A percentile compares a stretch with the other conserved stretches of the same genome.
phyloP scores from a whole-genome alignment of 2,113 vertebrate genomes.

The Megaceryle torquata region DNA sequence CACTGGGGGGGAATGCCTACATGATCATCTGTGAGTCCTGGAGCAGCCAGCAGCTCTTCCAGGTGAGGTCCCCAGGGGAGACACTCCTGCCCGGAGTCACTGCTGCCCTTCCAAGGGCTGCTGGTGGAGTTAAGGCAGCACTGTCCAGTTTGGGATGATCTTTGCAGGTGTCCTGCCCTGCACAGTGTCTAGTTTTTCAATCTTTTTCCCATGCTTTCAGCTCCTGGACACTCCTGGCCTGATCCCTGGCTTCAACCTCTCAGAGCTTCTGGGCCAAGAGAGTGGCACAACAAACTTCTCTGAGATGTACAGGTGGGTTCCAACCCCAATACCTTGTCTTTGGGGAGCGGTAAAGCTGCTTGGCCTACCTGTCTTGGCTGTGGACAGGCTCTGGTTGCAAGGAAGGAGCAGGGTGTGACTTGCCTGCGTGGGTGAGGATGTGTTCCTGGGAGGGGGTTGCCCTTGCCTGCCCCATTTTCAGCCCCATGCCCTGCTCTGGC shows the following conservation, averaged over 20 bases:
- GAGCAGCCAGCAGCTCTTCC: slow-evolving; percentile 72
- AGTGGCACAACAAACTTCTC: slow-evolving; percentile 60
- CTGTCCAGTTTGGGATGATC: background rate
- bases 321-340: background rate
- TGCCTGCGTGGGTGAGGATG: fast-evolving
- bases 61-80: slow-evolving; percentile 63
- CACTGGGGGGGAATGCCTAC: slow-evolving; percentile 79
- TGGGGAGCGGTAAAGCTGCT: background rate
- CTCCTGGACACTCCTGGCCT: slow-evolving; percentile 72
- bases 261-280: slow-evolving; percentile 36
- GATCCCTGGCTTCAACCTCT: slow-evolving; percentile 61
- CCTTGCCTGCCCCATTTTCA: background rate
- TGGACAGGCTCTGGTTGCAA: background rate
- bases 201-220: slow-evolving; percentile 49
- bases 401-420: background rate
- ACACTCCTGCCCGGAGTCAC: background rate
- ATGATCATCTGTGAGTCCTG: slow-evolving; percentile 79
- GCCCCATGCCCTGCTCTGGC: background rate
- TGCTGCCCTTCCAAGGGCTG: background rate
- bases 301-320: slow-evolving; percentile 77
- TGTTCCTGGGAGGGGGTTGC: background rate
- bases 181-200: background rate
- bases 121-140: background rate
- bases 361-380: background rate
- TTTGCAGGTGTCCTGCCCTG: background rate